These are phyloP conservation scores for Morone chrysops DNA, from an alignment of 2,113 vertebrate species.

Conservation along the genomic window DNA sequence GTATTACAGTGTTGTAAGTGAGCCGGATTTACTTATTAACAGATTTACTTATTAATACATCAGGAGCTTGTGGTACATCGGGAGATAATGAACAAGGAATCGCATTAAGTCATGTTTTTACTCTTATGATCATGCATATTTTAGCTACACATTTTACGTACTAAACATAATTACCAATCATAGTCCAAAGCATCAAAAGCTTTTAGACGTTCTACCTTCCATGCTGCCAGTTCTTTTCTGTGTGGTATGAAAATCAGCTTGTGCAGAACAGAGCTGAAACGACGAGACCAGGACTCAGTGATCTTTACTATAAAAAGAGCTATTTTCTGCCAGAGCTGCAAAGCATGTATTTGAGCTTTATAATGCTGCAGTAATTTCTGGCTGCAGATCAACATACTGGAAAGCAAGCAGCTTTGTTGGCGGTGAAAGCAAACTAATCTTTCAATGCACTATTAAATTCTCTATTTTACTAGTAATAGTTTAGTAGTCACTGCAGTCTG, in stretches of 20 bases:
- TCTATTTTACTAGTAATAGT: too few relatives aligned
- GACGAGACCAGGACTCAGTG: too few relatives aligned
- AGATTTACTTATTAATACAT: constrained; percentile 27
- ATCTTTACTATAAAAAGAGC: too few relatives aligned
- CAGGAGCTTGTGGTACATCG: background rate
- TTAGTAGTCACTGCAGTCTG: too few relatives aligned
- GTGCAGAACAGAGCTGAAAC: background rate
- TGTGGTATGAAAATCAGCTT: background rate
- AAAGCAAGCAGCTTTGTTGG: too few relatives aligned
- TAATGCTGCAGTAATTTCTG: too few relatives aligned
- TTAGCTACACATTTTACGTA: background rate
- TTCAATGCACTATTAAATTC: too few relatives aligned
- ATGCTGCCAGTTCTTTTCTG: background rate
- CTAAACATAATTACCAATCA: background rate
- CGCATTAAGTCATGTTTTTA: constrained; percentile 9
- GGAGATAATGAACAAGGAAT: constrained; percentile 20
- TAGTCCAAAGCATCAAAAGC: background rate
- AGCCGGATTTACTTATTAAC: constrained; percentile 44
- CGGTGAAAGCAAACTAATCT: too few relatives aligned
- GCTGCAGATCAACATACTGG: too few relatives aligned
- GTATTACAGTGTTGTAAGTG: constrained; percentile 10
- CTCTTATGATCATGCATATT: constrained; percentile 1
- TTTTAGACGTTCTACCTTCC: background rate
- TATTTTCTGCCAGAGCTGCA: too few relatives aligned
- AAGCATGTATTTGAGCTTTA: too few relatives aligned